Base-by-base conservation (phyloP, 1,140 invertebrate species). In the Lucilia sericata region DNA sequence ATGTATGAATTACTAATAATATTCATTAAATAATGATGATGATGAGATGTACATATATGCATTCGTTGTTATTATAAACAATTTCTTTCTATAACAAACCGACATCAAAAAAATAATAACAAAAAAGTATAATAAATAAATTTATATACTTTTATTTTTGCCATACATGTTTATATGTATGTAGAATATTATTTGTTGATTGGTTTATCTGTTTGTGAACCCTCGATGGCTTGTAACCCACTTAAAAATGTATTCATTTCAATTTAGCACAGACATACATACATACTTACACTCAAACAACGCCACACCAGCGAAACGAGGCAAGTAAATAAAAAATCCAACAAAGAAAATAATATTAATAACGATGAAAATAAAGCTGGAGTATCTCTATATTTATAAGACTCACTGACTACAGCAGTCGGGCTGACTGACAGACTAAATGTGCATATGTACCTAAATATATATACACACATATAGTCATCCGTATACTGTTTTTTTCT, bases 191-290 rank as follows among this genome's bases (percentile, higher is more conserved):
- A 78, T 78, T 78, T 47, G 75, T 78, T 78, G 75, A 78, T 78
- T 47, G 75, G 75, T 78, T 42, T 78, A 78, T 78, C 75, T 78
- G 36, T 49, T 78, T 76, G 75, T 78, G 75, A 78, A 78, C 75
- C 75, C 75, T 78, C 36, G 75, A 78, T 78, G 75, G 75, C 36
- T 78, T 78, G 75, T 78, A 78, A 78, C 34, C 34, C 75, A 78
- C 75, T 78, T 78, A 78, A 78, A 78, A 78, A 19, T 78, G 75
- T 78, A 78, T 78, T 78, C 36, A 78, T 78, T 78, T 78, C 75
- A 78, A 78, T 78, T 78, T 78, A 78, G 75, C 42, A 42, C 75
- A 78, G n/a, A 7, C 75, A 78, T 14, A 47, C 75, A 78, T 7
- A 70, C 36, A 30, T 30, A 30, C 25, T 30, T 30, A 30, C 25